phyloP scores from a whole-genome alignment of 2,888 invertebrate species.

The Adelognathus sp. region DNA sequence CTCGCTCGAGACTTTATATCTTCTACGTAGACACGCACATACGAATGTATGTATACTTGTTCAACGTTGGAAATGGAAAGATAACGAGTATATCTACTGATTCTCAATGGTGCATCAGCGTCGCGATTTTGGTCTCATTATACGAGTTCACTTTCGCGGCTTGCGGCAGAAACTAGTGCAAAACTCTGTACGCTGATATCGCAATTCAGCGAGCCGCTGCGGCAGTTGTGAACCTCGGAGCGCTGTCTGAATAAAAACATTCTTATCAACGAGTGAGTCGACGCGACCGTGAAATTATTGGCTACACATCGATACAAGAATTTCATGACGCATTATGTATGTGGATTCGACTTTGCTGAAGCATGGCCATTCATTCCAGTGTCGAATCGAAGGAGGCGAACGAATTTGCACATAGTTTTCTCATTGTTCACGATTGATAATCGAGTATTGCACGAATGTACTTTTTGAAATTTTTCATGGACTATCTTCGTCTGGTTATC shows the following conservation, averaged over 20 bases:
- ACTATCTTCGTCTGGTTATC: too few species aligned
- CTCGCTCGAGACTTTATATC: constrained; percentile 7
- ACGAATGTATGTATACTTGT: background rate
- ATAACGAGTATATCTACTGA: constrained; percentile 34
- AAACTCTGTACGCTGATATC: background rate
- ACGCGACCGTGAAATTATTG: constrained; percentile 33
- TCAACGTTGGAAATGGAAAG: background rate
- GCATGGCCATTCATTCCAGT: background rate
- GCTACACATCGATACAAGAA: background rate
- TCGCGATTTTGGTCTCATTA: background rate
- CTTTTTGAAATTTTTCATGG: too few species aligned
- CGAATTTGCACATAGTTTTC: too few species aligned
- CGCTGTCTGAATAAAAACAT: constrained; percentile 37
- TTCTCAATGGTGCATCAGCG: background rate
- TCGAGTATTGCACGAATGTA: too few species aligned
- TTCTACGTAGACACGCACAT: background rate
- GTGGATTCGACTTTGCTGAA: background rate
- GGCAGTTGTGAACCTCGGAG: background rate
- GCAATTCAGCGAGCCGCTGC: background rate
- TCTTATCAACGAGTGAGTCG: constrained; percentile 27
- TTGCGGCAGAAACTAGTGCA: background rate
- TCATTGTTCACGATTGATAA: too few species aligned
- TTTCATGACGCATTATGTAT: constrained; percentile 1
- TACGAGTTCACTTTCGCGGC: background rate
- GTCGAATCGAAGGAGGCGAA: too few species aligned